Conservation (phyloP, 2,888 invertebrate species). For the Dorcus parallelipipedus region DNA sequence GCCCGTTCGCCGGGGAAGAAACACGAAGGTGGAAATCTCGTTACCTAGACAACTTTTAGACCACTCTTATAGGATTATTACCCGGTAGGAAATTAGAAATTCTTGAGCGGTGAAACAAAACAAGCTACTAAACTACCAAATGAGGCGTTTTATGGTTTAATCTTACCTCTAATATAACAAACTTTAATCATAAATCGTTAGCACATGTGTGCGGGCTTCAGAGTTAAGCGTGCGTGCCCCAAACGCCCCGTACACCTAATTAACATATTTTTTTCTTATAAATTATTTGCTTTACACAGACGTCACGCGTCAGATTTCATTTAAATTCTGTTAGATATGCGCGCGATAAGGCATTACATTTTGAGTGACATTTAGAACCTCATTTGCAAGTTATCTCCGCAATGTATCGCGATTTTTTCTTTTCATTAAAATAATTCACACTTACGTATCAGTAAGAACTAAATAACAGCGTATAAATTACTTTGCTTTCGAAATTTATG, state of each 20-base stretch:
- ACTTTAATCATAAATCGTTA: conserved; percentile 35
- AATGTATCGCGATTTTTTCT: too few species aligned
- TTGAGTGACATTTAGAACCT: too few species aligned
- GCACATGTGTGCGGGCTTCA: conserved; percentile 28
- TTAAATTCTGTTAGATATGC: too few species aligned
- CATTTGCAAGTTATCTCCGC: too few species aligned
- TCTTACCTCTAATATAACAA: conserved; percentile 28
- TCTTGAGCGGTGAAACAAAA: conserved; percentile 29
- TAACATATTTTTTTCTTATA: conserved; percentile 5
- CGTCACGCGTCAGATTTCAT: too few species aligned
- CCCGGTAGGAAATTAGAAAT: conserved; percentile 27
- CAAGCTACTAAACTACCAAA: conserved; percentile 25
- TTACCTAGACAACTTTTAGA: neutral
- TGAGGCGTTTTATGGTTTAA: conserved; percentile 30
- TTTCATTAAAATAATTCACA: too few species aligned
- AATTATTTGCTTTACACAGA: too few species aligned
- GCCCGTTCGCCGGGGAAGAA: neutral
- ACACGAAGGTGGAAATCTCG: neutral
- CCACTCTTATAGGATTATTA: conserved; percentile 16
- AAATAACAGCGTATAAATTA: too few species aligned
- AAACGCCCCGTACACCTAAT: conserved; percentile 11
- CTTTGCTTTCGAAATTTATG: too few species aligned
- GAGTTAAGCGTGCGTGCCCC: conserved; percentile 15
- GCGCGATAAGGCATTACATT: too few species aligned
- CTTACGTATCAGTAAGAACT: too few species aligned